These are phyloP conservation scores for Dorcus parallelipipedus DNA, from an alignment of 2,888 invertebrate genomes.

Conservation along the genomic window DNA sequence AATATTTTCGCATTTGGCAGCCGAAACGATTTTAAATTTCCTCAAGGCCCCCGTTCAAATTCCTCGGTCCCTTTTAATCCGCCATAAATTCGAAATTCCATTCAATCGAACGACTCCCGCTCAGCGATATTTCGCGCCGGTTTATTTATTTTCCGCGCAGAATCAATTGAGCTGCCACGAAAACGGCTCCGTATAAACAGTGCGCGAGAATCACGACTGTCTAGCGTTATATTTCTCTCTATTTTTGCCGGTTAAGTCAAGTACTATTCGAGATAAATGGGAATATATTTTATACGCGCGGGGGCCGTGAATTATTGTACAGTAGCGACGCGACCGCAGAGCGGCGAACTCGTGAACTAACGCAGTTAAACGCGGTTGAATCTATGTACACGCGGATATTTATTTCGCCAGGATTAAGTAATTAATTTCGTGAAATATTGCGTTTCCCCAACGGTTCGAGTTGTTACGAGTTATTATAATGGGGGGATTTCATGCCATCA, in stretches of 20 bases:
- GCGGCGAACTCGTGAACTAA: slow-evolving; percentile 1
- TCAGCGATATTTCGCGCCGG: not conserved
- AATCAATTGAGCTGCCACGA: slow-evolving; percentile 2
- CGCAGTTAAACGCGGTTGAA: not conserved
- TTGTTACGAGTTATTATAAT: too few species aligned
- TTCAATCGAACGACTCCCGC: not conserved
- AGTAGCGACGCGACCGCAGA: not conserved
- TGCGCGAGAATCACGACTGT: not conserved
- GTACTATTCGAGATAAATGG: slow-evolving; percentile 1
- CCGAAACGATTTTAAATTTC: too few species aligned
- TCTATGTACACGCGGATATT: not conserved
- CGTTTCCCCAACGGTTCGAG: not conserved
- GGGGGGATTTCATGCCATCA: too few species aligned
- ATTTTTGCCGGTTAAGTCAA: slow-evolving; percentile 1
- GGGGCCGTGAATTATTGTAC: slow-evolving; percentile 1
- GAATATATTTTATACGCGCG: not conserved
- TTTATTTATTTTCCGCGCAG: not conserved
- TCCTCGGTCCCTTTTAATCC: not conserved
- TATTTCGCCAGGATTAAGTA: not conserved
- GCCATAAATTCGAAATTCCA: not conserved
- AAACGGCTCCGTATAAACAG: not conserved
- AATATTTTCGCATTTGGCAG: too few species aligned
- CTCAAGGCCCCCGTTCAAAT: too few species aligned
- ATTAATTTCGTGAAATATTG: not conserved
- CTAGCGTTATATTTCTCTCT: slow-evolving; percentile 1